A percentile compares a stretch with the other conserved stretches of the same genome.
Conservation (phyloP, 2,113 vertebrate species). For the Chloebia gouldiae region DNA sequence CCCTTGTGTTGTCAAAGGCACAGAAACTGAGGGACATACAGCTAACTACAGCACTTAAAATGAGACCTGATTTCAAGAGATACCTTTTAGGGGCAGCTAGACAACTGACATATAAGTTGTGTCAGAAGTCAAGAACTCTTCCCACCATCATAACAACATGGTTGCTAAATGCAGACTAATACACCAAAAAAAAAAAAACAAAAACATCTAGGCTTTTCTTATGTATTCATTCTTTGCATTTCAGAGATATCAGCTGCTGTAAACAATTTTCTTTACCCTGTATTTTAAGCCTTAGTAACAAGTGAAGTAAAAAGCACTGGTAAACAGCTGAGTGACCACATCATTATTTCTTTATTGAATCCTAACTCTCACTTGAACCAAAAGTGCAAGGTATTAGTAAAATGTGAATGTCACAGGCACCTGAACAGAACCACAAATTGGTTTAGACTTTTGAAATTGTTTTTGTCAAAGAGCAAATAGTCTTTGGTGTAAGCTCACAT, state of each 20-base stretch:
- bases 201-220: not conserved
- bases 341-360: not conserved
- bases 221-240: not conserved
- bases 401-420: not conserved
- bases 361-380: not conserved
- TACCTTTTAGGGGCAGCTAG: not conserved
- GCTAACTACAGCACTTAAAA: not conserved
- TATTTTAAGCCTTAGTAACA: not conserved
- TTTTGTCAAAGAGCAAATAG: not conserved
- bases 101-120: not conserved
- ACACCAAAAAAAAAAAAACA: not conserved
- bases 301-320: not conserved
- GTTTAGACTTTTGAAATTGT: not conserved
- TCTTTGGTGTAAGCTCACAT: not conserved
- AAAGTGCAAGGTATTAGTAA: not conserved
- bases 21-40: not conserved
- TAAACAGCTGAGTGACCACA: not conserved
- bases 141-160: not conserved
- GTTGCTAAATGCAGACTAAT: not conserved
- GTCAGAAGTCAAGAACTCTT: not conserved
- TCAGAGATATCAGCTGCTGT: not conserved
- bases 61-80: not conserved
- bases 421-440: not conserved
- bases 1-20: not conserved
- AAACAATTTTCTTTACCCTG: not conserved